phyloP scores from a whole-genome alignment of 2,888 invertebrate species.

The Campopleginae sp. region DNA sequence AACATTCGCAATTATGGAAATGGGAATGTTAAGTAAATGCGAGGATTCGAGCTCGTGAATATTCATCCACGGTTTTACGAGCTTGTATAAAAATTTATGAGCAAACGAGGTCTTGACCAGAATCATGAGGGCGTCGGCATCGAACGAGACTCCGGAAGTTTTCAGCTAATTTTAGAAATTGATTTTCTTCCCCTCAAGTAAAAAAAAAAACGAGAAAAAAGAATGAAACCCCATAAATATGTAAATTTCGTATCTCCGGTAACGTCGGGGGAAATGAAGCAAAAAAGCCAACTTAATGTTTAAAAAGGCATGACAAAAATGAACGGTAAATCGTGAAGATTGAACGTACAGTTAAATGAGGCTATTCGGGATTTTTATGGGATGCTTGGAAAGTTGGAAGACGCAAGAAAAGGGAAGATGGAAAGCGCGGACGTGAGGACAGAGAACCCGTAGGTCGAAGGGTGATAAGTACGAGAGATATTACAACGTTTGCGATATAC shows the following conservation, averaged over 20 bases:
- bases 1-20: constrained; percentile 16
- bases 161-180: not conserved
- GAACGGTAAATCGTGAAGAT: not conserved
- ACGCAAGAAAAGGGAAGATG: constrained; percentile 66
- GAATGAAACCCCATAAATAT: not conserved
- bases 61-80: constrained; percentile 74
- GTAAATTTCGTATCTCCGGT: not conserved
- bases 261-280: not conserved
- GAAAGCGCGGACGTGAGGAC: constrained; percentile 75
- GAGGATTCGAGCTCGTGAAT: constrained; percentile 73
- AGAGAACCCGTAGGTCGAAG: constrained; percentile 71
- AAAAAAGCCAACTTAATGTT: not conserved
- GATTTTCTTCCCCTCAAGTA: not conserved
- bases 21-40: constrained; percentile 33
- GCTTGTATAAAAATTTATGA: constrained; percentile 75
- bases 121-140: constrained; percentile 67
- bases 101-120: constrained; percentile 74
- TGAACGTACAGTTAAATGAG: constrained; percentile 2
- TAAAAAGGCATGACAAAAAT: not conserved
- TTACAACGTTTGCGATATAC: constrained; percentile 45
- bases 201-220: not conserved
- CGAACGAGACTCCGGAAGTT: constrained; percentile 9
- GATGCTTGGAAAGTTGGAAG: constrained; percentile 21
- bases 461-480: constrained; percentile 63
- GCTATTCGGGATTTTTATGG: constrained; percentile 20